Conservation (phyloP, 92 coral and sea anemone species). For the Micromussa lordhowensis region DNA sequence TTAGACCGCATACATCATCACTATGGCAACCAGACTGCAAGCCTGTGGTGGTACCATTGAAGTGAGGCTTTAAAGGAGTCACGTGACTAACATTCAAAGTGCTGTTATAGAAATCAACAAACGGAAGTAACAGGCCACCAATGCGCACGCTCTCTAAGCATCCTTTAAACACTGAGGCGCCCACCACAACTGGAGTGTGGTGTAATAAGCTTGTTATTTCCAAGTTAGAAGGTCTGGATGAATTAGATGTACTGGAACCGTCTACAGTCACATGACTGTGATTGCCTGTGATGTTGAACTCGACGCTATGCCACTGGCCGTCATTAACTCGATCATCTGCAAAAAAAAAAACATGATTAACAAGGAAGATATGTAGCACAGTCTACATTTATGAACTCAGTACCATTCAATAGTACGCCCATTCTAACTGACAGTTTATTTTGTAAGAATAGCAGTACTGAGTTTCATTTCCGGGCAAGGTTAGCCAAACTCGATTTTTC, state of each 20-base stretch:
- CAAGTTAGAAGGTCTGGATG: background rate
- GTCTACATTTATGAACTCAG: background rate
- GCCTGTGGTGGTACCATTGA: conserved; percentile 51
- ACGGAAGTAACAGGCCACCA: conserved; percentile 87
- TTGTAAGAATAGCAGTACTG: background rate
- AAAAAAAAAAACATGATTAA: background rate
- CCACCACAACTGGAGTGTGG: conserved; percentile 50
- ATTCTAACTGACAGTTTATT: background rate
- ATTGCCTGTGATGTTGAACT: conserved; percentile 55
- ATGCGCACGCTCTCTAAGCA: conserved; percentile 84
- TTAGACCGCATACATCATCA: conserved; percentile 72
- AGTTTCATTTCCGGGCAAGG: background rate
- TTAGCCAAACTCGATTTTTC: no score
- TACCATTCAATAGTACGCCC: background rate
- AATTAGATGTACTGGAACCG: conserved; percentile 16
- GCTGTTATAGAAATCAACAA: conserved; percentile 78
- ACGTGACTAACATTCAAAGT: conserved; percentile 74
- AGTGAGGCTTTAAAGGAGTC: conserved; percentile 81
- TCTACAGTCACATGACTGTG: conserved; percentile 60
- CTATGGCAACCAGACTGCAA: conserved; percentile 83
- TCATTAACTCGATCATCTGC: conserved; percentile 71
- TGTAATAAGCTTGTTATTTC: conserved; percentile 57
- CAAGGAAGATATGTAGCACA: background rate
- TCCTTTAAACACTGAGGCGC: conserved; percentile 72
- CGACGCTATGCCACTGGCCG: conserved; percentile 86